Conservation (phyloP, 2,888 invertebrate genomes). For the Morpho deidamia region DNA sequence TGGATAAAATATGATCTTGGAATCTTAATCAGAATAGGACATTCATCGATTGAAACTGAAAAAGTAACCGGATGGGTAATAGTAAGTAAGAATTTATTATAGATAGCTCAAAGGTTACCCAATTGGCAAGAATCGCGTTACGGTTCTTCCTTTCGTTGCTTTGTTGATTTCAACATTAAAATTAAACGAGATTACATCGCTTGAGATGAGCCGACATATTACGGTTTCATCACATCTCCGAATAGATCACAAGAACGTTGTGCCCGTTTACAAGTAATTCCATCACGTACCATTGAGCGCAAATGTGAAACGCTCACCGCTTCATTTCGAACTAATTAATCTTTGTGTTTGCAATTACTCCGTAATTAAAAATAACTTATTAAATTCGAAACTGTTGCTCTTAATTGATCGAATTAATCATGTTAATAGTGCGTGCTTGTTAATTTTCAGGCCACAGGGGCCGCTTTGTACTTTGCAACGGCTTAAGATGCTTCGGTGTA, state of each 20-base stretch:
- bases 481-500: constrained; percentile 35
- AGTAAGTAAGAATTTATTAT: no score
- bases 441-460: constrained; percentile 63
- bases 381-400: constrained; percentile 57
- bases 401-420: constrained; percentile 73
- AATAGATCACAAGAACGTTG: neutral
- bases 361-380: constrained; percentile 76
- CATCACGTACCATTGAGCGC: constrained; percentile 36
- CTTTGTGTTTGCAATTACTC: constrained; percentile 57
- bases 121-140: no score
- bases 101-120: no score
- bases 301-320: constrained; percentile 29
- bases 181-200: no score
- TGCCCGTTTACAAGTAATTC: constrained; percentile 29
- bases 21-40: no score
- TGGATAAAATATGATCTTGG: no score
- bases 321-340: constrained; percentile 49
- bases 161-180: no score
- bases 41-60: no score
- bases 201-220: no score
- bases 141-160: no score
- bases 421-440: constrained; percentile 66
- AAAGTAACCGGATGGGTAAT: no score
- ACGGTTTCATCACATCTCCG: no score
- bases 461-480: constrained; percentile 54